Conservation (phyloP, 1,140 invertebrate species). For the Magallana angulata region DNA sequence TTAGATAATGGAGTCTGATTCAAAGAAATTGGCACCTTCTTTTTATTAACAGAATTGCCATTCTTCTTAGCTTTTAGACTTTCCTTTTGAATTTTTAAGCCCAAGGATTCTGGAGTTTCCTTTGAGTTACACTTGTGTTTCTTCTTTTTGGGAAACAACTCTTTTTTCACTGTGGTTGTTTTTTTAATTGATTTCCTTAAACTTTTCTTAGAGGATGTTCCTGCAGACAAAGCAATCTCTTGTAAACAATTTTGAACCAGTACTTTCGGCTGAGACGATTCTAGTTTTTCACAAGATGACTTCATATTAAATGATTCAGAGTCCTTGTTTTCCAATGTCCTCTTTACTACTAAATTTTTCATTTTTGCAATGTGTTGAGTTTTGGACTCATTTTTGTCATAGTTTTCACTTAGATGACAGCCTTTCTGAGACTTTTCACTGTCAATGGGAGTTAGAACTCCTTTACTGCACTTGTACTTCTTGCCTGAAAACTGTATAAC, state of each 20-base stretch:
- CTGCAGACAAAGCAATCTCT: not conserved
- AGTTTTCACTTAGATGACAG: not conserved
- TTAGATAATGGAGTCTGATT: not conserved
- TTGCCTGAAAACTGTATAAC: not conserved
- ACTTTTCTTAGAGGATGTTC: not conserved
- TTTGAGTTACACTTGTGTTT: not conserved
- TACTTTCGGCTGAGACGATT: conserved; percentile 13
- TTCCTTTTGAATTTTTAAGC: not conserved
- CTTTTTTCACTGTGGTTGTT: not conserved
- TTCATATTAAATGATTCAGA: not conserved
- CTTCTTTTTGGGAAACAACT: not conserved
- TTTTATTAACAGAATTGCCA: not conserved
- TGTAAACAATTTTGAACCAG: not conserved
- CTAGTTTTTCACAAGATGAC: not conserved
- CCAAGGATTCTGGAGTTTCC: not conserved
- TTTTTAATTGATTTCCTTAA: not conserved
- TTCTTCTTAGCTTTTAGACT: not conserved
- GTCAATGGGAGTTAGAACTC: not conserved
- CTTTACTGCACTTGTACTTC: not conserved
- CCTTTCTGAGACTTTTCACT: not conserved
- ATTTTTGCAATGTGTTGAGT: not conserved
- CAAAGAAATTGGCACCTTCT: not conserved
- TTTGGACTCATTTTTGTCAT: not conserved
- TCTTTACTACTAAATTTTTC: conserved; percentile 9
- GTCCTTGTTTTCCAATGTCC: not conserved